Percentiles rank a stretch among this genome's conserved stretches.
Conservation (phyloP, 2,888 invertebrate genomes). For the Tenthredo distinguenda region DNA sequence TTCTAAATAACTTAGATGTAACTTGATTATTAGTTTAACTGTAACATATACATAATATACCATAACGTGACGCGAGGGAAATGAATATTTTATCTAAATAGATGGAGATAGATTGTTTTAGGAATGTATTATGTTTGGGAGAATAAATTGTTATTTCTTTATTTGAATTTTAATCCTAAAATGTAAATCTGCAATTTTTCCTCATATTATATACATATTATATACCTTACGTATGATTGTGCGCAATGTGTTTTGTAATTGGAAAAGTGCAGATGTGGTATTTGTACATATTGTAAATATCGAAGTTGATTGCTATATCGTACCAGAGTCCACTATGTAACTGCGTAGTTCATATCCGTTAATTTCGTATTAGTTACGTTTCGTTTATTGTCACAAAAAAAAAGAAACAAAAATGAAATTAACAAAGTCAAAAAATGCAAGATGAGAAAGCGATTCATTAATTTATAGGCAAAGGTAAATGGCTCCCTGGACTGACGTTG, state of each 20-base stretch:
- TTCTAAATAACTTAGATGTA: background rate
- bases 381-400: background rate
- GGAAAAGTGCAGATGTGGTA: background rate
- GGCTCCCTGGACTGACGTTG: conserved; percentile 6
- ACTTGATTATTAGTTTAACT: background rate
- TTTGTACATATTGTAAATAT: conserved; percentile 53
- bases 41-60: background rate
- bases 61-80: background rate
- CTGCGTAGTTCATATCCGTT: conserved; percentile 13
- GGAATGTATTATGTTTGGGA: background rate
- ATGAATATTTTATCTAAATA: conserved; percentile 19
- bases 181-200: conserved; percentile 12
- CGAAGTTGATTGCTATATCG: conserved; percentile 14
- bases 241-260: conserved; percentile 33
- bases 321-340: conserved; percentile 41
- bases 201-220: background rate
- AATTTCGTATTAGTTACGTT: conserved; percentile 6
- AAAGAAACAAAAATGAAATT: background rate
- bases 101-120: background rate
- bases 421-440: background rate
- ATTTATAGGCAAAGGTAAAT: conserved; percentile 3
- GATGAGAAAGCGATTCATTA: background rate
- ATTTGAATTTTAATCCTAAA: background rate
- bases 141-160: background rate
- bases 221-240: background rate